These are phyloP conservation scores for Bradysia coprophila DNA, from an alignment of 1,140 invertebrate species.

Conservation along the genomic window DNA sequence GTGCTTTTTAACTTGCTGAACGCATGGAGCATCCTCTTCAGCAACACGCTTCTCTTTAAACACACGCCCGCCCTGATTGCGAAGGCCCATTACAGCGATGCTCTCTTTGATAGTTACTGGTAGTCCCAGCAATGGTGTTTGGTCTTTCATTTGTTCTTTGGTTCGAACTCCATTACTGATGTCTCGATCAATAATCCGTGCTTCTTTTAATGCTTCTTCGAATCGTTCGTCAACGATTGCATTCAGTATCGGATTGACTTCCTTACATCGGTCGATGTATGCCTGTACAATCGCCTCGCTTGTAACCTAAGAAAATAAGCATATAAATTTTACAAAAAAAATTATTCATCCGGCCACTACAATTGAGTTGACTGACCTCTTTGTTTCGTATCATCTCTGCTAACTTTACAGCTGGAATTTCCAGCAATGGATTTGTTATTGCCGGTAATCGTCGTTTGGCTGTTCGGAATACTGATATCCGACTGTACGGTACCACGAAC, in stretches of 20 bases:
- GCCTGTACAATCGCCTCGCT: conserved; percentile 38
- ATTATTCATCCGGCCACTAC: too few relatives aligned
- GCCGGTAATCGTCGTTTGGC: conserved; percentile 33
- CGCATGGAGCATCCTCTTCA: conserved; percentile 46
- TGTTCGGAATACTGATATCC: conserved; percentile 40
- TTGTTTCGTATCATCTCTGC: conserved; percentile 35
- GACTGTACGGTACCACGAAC: conserved; percentile 24
- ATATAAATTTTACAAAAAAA: neutral
- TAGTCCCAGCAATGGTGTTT: conserved; percentile 42
- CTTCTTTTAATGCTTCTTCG: conserved; percentile 37
- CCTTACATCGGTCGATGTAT: conserved; percentile 39
- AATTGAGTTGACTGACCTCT: conserved; percentile 28
- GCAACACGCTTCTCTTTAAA: conserved; percentile 33
- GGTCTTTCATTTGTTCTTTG: conserved; percentile 26
- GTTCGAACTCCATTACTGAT: conserved; percentile 22
- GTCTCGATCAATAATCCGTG: conserved; percentile 27
- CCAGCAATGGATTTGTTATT: conserved; percentile 34
- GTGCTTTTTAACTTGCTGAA: conserved; percentile 43
- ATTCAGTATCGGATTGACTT: conserved; percentile 50
- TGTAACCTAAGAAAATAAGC: conserved; percentile 24
- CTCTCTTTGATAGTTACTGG: conserved; percentile 47
- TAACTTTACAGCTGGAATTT: conserved; percentile 36
- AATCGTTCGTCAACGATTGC: conserved; percentile 46
- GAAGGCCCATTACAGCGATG: conserved; percentile 39
- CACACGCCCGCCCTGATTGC: conserved; percentile 31